Evolutionary conservation across 2,113 vertebrate species (phyloP).

Genomic region (Cynopterus brachyotis): DNA sequence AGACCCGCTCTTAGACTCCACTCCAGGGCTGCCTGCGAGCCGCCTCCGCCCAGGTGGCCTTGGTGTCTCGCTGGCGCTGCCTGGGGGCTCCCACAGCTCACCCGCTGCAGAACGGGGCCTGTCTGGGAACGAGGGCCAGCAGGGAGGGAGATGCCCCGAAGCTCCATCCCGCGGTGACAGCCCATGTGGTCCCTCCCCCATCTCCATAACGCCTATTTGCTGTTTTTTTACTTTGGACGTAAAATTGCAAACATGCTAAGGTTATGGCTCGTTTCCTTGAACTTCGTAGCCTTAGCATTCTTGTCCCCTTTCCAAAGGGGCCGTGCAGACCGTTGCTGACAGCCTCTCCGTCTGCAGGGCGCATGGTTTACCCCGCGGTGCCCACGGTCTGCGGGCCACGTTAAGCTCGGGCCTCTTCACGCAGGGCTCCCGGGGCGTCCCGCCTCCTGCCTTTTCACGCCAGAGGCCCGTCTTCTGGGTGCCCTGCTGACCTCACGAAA

Average conservation of each 20-base stretch:
- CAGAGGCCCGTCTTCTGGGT: neutral
- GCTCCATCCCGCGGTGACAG: neutral
- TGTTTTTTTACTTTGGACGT: neutral
- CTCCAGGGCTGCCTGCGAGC: no score
- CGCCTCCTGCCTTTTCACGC: neutral
- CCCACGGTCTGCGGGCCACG: neutral
- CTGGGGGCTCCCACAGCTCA: neutral
- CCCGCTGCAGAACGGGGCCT: neutral
- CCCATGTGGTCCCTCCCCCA: neutral
- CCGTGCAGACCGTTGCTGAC: fast-evolving
- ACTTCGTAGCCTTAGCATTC: fast-evolving
- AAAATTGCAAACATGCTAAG: fast-evolving
- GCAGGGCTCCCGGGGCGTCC: fast-evolving
- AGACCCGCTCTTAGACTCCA: neutral
- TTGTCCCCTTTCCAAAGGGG: fast-evolving
- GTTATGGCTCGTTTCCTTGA: no score
- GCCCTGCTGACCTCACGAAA: neutral
- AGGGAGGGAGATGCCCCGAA: neutral
- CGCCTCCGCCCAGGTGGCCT: fast-evolving
- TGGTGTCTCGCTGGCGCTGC: neutral
- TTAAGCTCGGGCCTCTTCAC: no score
- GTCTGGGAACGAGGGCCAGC: neutral
- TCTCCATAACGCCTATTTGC: fast-evolving
- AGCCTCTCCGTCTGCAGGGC: fast-evolving
- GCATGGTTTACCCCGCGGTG: fast-evolving